Conservation (phyloP, 2,888 invertebrate genomes). For the Orchestes rusci region DNA sequence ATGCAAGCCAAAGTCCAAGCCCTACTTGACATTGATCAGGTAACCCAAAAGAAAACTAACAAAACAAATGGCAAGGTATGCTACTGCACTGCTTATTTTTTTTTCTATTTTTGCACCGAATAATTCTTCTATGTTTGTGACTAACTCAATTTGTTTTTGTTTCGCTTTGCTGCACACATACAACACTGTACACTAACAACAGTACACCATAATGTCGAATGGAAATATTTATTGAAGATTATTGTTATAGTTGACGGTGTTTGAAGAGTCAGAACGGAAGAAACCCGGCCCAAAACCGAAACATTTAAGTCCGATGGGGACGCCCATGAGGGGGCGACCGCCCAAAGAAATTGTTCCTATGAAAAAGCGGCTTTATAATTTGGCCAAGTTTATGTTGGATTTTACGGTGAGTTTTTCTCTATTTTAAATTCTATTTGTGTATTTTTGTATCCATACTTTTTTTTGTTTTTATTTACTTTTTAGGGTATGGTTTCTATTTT, state of each 20-base stretch:
- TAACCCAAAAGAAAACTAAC: constrained; percentile 45
- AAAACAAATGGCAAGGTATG: constrained; percentile 36
- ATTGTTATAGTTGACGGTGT: too few species aligned
- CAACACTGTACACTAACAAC: too few species aligned
- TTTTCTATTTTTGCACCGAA: constrained; percentile 11
- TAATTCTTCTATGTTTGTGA: not conserved
- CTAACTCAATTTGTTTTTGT: too few species aligned
- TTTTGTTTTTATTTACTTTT: too few species aligned
- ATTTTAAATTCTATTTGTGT: not conserved
- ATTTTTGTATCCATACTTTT: too few species aligned
- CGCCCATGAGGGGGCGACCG: constrained; percentile 38
- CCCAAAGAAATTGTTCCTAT: constrained; percentile 50
- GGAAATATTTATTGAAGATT: too few species aligned
- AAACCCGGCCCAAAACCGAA: constrained; percentile 38
- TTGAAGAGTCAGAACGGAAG: too few species aligned
- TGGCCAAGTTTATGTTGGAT: constrained; percentile 71
- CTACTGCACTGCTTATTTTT: constrained; percentile 28
- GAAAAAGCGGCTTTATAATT: constrained; percentile 70
- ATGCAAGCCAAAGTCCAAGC: constrained; percentile 67
- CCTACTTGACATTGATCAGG: constrained; percentile 57
- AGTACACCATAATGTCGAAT: too few species aligned
- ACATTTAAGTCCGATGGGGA: constrained; percentile 28
- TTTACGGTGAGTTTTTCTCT: constrained; percentile 47
- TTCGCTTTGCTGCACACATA: too few species aligned
- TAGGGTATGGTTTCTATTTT: too few species aligned